These are phyloP conservation scores for Caradrina clavipalpis DNA, from an alignment of 2,888 invertebrate genomes.

Conservation along the genomic window DNA sequence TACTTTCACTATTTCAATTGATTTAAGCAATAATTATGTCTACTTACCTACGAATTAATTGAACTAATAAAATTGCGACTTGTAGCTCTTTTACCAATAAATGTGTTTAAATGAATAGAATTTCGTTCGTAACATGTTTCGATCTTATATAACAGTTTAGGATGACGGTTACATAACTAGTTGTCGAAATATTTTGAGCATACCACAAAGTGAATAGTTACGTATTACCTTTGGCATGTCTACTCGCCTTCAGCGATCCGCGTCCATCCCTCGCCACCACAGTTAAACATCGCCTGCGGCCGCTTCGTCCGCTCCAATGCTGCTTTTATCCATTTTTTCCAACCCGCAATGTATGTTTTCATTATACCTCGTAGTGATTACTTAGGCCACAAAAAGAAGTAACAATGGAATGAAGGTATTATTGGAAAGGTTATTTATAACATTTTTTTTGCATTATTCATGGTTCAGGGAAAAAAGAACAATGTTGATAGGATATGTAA, in stretches of 20 bases:
- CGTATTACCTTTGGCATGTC: slow-evolving; percentile 5
- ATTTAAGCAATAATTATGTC: no score
- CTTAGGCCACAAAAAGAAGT: slow-evolving; percentile 52
- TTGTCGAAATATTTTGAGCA: not conserved
- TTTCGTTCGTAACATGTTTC: no score
- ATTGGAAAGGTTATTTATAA: slow-evolving; percentile 28
- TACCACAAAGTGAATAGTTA: not conserved
- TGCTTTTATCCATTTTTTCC: slow-evolving; percentile 52
- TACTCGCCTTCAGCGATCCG: slow-evolving; percentile 5
- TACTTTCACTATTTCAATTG: no score
- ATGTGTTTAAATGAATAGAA: no score
- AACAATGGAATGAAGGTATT: slow-evolving; percentile 52
- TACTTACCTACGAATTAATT: no score
- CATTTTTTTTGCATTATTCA: slow-evolving; percentile 11
- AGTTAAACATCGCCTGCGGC: slow-evolving; percentile 23
- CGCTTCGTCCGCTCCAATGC: slow-evolving; percentile 40
- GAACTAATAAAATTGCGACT: no score
- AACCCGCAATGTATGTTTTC: slow-evolving; percentile 51
- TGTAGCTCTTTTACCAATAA: no score
- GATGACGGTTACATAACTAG: no score
- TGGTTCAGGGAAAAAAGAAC: slow-evolving; percentile 16
- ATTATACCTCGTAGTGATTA: slow-evolving; percentile 61
- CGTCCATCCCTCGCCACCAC: slow-evolving; percentile 3
- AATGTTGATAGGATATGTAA: slow-evolving; percentile 5
- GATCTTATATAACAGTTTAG: no score